Conservation (phyloP, 1,140 invertebrate genomes). For the Heterodera schachtii region DNA sequence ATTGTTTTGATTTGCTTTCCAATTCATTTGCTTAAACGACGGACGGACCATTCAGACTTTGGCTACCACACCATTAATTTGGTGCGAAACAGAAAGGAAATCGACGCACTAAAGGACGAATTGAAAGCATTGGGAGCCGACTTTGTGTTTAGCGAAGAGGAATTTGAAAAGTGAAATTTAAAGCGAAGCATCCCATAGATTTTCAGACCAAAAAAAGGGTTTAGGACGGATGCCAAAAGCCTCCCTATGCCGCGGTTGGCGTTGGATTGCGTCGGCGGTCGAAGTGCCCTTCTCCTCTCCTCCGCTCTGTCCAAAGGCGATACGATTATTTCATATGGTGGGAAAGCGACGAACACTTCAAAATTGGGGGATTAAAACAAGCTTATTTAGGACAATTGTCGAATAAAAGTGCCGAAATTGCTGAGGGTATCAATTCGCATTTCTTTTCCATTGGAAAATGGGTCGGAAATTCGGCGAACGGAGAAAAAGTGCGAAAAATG, state of each 20-base stretch:
- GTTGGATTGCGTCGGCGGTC: neutral
- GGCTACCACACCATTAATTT: constrained; percentile 19
- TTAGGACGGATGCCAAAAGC: neutral
- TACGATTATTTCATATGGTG: constrained; percentile 15
- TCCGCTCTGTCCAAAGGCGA: neutral
- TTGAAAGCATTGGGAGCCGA: neutral
- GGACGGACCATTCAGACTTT: constrained; percentile 2
- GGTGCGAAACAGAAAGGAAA: constrained; percentile 3
- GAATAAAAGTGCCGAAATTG: neutral
- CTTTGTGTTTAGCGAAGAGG: constrained; percentile 7
- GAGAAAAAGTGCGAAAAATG: constrained; percentile 22
- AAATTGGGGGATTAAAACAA: neutral
- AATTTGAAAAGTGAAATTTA: constrained; percentile 10
- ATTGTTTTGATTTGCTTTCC: neutral
- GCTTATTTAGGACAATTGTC: neutral
- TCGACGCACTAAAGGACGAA: neutral
- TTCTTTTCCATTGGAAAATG: neutral
- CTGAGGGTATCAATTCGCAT: neutral
- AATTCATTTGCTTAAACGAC: neutral
- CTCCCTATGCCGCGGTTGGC: constrained; percentile 1
- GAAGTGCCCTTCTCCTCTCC: constrained; percentile 16
- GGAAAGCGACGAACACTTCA: neutral
- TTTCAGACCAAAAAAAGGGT: neutral
- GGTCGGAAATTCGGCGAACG: neutral
- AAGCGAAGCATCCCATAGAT: neutral